These are phyloP conservation scores for Ceyx erithaca DNA, from an alignment of 2,797 vertebrate genomes.

Conservation along the genomic window DNA sequence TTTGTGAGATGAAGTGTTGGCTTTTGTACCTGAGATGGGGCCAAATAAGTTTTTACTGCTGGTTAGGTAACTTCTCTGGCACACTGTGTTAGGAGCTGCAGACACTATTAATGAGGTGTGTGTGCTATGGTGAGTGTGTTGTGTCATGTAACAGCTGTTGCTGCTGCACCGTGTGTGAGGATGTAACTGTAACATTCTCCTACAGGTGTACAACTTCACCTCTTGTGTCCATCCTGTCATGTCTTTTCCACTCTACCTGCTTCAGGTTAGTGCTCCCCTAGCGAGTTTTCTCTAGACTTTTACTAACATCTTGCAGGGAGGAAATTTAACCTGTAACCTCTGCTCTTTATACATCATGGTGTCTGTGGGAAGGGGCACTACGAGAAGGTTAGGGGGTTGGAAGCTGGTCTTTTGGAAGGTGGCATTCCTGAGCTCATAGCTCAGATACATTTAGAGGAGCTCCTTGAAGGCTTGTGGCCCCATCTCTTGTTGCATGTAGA, in stretches of 20 bases:
- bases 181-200: background rate
- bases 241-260: background rate
- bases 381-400: background rate
- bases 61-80: slow-evolving; percentile 59
- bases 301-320: background rate
- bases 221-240: background rate
- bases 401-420: background rate
- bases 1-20: slow-evolving; percentile 26
- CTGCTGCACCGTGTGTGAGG: background rate
- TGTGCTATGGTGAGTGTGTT: background rate
- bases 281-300: background rate
- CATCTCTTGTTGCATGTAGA: background rate
- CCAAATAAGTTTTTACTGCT: slow-evolving; percentile 47
- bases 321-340: background rate
- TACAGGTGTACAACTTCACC: background rate
- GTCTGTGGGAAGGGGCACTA: background rate
- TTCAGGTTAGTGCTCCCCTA: background rate
- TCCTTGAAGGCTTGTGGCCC: background rate
- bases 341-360: background rate
- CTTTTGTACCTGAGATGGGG: background rate
- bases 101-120: slow-evolving; percentile 41
- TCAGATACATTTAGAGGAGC: background rate
- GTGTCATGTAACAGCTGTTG: background rate
- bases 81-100: background rate
- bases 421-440: background rate